phyloP scores from a whole-genome alignment of 2,888 invertebrate genomes.

The Agrochola lota region DNA sequence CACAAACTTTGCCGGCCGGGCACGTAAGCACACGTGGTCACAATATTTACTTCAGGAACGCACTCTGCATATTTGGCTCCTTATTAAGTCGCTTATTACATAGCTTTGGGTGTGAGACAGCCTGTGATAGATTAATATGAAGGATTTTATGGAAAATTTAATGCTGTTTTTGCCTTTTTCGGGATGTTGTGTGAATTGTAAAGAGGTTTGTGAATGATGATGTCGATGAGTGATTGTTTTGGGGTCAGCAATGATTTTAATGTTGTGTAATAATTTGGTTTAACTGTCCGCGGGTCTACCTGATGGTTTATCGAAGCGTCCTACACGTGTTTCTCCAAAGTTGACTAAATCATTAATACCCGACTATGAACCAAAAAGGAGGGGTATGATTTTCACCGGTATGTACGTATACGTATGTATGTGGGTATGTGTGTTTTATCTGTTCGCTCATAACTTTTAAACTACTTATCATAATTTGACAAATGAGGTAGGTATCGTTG shows the following conservation, averaged over 20 bases:
- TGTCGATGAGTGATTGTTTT: conserved; percentile 1
- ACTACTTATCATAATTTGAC: too few relatives aligned
- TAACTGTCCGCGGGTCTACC: too few relatives aligned
- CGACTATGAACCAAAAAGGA: too few relatives aligned
- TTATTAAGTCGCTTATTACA: conserved; percentile 73
- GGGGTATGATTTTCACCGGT: too few relatives aligned
- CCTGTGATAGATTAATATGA: conserved; percentile 48
- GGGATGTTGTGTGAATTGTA: conserved; percentile 17
- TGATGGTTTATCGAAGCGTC: too few relatives aligned
- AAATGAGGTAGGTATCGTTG: too few relatives aligned
- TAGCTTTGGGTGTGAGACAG: conserved; percentile 44
- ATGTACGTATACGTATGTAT: too few relatives aligned
- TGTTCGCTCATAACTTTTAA: too few relatives aligned
- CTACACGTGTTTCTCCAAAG: too few relatives aligned
- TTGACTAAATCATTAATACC: too few relatives aligned
- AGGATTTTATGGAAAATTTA: conserved; percentile 32
- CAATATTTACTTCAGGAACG: conserved; percentile 86
- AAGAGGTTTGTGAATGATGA: background rate
- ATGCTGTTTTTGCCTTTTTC: conserved; percentile 13
- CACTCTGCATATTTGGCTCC: conserved; percentile 84
- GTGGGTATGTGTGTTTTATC: too few relatives aligned
- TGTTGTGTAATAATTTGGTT: too few relatives aligned
- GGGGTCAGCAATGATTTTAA: background rate
- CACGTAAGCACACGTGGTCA: conserved; percentile 85
- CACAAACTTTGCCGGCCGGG: conserved; percentile 58